Percentiles rank a stretch among this genome's conserved stretches.
phyloP scores from a whole-genome alignment of 2,888 invertebrate species.

The Zygogramma bicolorata region DNA sequence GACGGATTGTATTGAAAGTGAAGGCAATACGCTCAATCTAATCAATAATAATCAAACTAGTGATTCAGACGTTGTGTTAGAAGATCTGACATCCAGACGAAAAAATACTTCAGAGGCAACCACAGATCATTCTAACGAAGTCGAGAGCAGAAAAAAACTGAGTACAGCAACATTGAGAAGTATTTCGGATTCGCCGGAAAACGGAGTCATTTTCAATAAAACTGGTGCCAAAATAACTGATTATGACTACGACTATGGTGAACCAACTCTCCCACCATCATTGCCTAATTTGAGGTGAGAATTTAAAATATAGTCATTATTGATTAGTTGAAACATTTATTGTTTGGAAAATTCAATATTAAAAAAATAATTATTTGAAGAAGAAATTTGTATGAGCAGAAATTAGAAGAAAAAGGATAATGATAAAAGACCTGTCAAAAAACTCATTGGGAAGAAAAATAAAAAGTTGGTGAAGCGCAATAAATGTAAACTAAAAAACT shows the following conservation, averaged over 20 bases:
- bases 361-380: too few relatives aligned
- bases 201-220: constrained; percentile 68
- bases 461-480: too few relatives aligned
- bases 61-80: constrained; percentile 28
- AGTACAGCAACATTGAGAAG: constrained; percentile 64
- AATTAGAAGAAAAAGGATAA: too few relatives aligned
- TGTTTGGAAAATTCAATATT: too few relatives aligned
- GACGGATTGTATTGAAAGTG: constrained; percentile 58
- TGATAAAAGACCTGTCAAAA: too few relatives aligned
- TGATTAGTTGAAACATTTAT: too few relatives aligned
- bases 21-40: constrained; percentile 27
- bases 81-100: constrained; percentile 42
- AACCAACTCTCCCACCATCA: constrained; percentile 83
- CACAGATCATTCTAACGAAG: background rate
- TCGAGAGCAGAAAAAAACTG: constrained; percentile 17
- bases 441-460: too few relatives aligned
- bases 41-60: constrained; percentile 16
- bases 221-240: constrained; percentile 69
- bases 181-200: constrained; percentile 57
- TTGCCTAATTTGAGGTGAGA: constrained; percentile 82
- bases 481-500: too few relatives aligned
- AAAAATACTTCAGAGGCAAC: constrained; percentile 3
- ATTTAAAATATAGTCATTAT: background rate
- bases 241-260: constrained; percentile 78
- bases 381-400: too few relatives aligned